Base-by-base conservation (phyloP, 2,113 vertebrate species). In the Epinephelus lanceolatus region DNA sequence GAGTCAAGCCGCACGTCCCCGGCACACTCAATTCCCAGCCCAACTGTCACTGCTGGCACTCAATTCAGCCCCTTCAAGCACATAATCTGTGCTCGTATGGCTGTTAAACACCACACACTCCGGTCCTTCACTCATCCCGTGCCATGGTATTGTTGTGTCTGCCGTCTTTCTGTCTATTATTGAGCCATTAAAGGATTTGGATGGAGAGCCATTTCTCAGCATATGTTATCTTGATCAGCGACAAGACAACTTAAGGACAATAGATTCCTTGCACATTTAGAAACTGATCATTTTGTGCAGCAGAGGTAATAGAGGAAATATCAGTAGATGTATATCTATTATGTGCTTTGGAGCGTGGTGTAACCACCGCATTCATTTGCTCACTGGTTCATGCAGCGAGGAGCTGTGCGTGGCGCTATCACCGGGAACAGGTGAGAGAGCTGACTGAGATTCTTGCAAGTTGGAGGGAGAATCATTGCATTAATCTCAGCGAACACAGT, bases 21-120 rank as follows among this genome's bases (percentile, higher is more conserved):
- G 91, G 92, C 89, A 85, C 81, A 37, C 87, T 91, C 94, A 95
- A 96, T 92, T 95, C 96, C 95, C 95, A 95, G 93, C 91, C 95
- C 96, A 96, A 96, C 95, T 96, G 96, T 96, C 95, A 94, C 86
- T 94, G 91, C 93, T 96, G 95, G 95, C 94, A 95, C 90, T 87
- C 86, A 71, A 83, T 81, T 90, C 92, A 90, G 88, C 81, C 93
- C 93, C 92, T 95, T 94, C 94, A 95, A 95, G 95, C 95, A 94
- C 92, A 95, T 94, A 95, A 96, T 96, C 94, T 95, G 93, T 89
- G 90, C 92, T 95, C 91, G 86, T 93, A 91, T 94, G 94, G 95
- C 92, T 92, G 92, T 92, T 95, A 94, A 96, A 91, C 88, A 92
- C 89, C 90, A 78, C 92, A 86, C 81, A 89, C 92, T 55, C 78